Percentiles rank a stretch among this genome's conserved stretches.
These are phyloP conservation scores for Sebastes trivittatus DNA, from an alignment of 2,797 vertebrate species.

Conservation along the genomic window DNA sequence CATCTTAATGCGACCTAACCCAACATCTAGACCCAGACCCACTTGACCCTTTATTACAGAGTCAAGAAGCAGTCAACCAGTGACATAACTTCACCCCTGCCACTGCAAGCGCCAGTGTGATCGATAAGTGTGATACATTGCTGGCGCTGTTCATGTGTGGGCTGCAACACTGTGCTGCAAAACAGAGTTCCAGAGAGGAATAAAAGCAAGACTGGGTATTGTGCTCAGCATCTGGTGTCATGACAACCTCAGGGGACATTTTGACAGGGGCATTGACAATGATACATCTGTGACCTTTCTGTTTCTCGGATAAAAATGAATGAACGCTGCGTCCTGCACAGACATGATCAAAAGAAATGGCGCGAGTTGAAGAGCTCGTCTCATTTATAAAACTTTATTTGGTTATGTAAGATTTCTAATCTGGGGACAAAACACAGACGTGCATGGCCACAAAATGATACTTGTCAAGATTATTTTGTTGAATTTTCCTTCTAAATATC, in stretches of 20 bases:
- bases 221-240: slow-evolving; percentile 50
- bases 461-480: slow-evolving; percentile 20
- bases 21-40: neutral
- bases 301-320: slow-evolving; percentile 59
- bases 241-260: slow-evolving; percentile 47
- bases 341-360: slow-evolving; percentile 51
- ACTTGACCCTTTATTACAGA: neutral
- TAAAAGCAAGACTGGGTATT: slow-evolving; percentile 11
- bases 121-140: slow-evolving; percentile 3
- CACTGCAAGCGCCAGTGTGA: neutral
- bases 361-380: neutral
- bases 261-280: slow-evolving; percentile 55
- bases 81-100: slow-evolving; percentile 3
- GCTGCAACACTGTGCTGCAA: neutral
- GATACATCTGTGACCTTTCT: slow-evolving; percentile 78
- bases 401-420: slow-evolving; percentile 24
- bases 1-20: neutral
- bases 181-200: neutral
- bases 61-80: neutral
- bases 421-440: neutral
- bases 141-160: neutral
- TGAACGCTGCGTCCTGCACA: slow-evolving; percentile 16
- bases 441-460: neutral
- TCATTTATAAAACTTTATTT: slow-evolving; percentile 40
- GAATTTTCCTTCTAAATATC: slow-evolving; percentile 10